These are phyloP conservation scores for Rhopalosiphum nymphaeae DNA, from an alignment of 2,888 invertebrate genomes.

Conservation along the genomic window DNA sequence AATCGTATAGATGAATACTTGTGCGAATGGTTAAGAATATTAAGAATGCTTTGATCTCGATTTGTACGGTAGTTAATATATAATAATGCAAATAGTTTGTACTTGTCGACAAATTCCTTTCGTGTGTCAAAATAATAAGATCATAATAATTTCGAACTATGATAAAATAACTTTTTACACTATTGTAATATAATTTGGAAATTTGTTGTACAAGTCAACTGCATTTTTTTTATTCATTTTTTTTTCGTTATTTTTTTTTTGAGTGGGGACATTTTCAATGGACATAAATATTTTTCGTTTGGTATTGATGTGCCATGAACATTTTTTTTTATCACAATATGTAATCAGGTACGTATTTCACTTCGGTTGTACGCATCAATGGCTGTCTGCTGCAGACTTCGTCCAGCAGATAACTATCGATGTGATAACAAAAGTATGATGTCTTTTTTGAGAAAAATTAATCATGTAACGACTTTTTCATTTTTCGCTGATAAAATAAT, in stretches of 20 bases:
- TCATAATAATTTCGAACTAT: neutral
- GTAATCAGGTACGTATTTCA: neutral
- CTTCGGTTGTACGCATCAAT: neutral
- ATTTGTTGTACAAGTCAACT: neutral
- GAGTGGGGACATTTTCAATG: neutral
- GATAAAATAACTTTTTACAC: neutral
- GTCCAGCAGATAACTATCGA: neutral
- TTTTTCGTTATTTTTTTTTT: neutral
- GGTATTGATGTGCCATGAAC: neutral
- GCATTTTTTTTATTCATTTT: neutral
- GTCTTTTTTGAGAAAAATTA: neutral
- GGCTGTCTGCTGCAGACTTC: neutral
- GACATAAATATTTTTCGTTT: neutral
- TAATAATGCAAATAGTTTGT: neutral
- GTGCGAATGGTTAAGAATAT: neutral
- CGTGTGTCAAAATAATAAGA: neutral
- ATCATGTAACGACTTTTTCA: neutral
- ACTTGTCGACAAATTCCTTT: neutral
- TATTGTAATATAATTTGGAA: neutral
- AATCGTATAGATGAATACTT: neutral
- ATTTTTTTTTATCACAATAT: neutral
- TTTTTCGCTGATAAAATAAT: neutral
- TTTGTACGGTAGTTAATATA: neutral
- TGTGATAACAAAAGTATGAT: neutral
- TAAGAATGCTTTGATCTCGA: neutral